Evolutionary conservation across 1,140 invertebrate genomes (phyloP), one percentile per base, ranked within the genome.

Genomic region (Euwallacea similis): DNA sequence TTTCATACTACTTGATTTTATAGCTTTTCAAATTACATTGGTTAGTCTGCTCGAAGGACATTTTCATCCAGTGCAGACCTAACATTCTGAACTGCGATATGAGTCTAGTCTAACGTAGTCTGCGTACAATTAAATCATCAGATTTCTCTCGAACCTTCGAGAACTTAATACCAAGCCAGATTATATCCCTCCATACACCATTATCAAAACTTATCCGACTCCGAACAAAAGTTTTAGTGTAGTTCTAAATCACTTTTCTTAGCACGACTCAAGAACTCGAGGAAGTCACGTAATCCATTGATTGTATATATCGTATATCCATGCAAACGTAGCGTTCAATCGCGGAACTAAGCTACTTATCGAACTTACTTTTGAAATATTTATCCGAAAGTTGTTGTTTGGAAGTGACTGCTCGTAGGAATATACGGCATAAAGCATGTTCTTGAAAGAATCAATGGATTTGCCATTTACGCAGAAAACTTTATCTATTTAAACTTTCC

Each of bases 231-330:
- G 63, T 65, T 65, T 65, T 65, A 65, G 10, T 54, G 47, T 54
- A 65, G 15, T 65, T 65, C 41, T 65, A 65, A 65, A 65, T 65
- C 50, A 65, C 15, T 65, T 65, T 55, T 65, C 63, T 55, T 65
- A 13, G 44, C 63, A 10, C 21, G 9, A 54, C n/a, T 65, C 61
- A 15, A 44, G 10, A 66, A 53, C n/a, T 42, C 15, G 9, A 55
- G 63, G 11, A 55, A 55, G 63, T 66, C 63, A 66, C 63, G 63
- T 66, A 66, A 66, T 66, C 46, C 47, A 66, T 66, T 46, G 63
- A 66, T 66, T 66, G 63, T 66, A 66, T 66, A 53, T 66, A 66
- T 66, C 21, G 42, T 55, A 66, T 55, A 66, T 54, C 16, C 63
- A 66, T 64, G 61, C 61, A 64, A 64, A 66, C 43, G 63, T 66